Evolutionary conservation across 2,797 vertebrate species (phyloP).

Genomic region (Cynodonichthys magdalenae): DNA sequence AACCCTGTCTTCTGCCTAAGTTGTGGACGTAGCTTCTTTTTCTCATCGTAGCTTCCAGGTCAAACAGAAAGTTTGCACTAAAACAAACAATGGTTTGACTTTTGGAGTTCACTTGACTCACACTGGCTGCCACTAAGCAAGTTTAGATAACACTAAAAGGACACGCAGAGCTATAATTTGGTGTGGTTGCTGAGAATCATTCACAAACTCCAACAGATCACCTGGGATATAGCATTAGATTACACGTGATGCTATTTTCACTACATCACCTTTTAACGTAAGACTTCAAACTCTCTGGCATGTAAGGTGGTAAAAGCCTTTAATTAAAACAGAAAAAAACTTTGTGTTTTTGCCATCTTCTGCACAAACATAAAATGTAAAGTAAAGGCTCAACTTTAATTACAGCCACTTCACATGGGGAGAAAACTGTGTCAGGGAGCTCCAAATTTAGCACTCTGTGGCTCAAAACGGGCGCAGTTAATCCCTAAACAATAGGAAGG

Average conservation of each 20-base stretch:
- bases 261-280: too few relatives aligned
- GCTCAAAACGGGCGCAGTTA: conserved; percentile 37
- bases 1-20: conserved; percentile 2
- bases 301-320: neutral
- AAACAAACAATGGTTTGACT: neutral
- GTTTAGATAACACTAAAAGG: too few relatives aligned
- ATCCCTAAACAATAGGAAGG: conserved; percentile 54
- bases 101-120: too few relatives aligned
- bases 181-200: too few relatives aligned
- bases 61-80: conserved; percentile 15
- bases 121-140: too few relatives aligned
- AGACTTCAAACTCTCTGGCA: too few relatives aligned
- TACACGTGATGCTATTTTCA: too few relatives aligned
- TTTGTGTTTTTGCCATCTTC: neutral
- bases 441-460: conserved; percentile 18
- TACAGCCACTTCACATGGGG: conserved; percentile 10
- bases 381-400: conserved; percentile 28
- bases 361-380: conserved; percentile 13
- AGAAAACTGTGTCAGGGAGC: conserved; percentile 17
- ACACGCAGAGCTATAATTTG: too few relatives aligned
- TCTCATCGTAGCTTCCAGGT: conserved; percentile 9
- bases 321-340: conserved; percentile 37
- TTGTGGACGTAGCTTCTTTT: conserved; percentile 3
- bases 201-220: too few relatives aligned
- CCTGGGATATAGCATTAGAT: too few relatives aligned